Percentiles rank a stretch among this genome's conserved stretches.
Conservation (phyloP, 2,888 invertebrate genomes). For the Cryptus armator region DNA sequence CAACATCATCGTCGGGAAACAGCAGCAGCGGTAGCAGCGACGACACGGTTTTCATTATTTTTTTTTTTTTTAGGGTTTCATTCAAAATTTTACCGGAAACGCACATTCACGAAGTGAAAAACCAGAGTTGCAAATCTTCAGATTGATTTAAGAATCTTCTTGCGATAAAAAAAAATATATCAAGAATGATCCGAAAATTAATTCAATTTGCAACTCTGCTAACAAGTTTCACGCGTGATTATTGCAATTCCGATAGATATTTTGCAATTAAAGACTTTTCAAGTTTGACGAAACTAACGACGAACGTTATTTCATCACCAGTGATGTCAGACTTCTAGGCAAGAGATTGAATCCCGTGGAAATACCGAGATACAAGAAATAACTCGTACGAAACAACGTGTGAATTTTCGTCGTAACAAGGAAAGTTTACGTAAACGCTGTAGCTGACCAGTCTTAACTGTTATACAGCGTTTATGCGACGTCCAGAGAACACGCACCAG, state of each 20-base stretch:
- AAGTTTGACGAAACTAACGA: background rate
- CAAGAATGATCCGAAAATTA: background rate
- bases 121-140: background rate
- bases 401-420: background rate
- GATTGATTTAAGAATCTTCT: background rate
- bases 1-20: slow-evolving; percentile 51
- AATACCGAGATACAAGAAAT: background rate
- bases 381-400: slow-evolving; percentile 27
- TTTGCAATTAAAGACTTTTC: background rate
- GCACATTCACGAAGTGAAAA: background rate
- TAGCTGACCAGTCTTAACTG: background rate
- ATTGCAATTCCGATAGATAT: background rate
- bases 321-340: background rate
- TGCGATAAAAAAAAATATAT: background rate
- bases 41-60: slow-evolving; percentile 13
- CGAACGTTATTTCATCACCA: background rate
- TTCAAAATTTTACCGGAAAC: background rate
- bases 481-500: background rate
- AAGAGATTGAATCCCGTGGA: background rate
- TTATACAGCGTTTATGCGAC: background rate
- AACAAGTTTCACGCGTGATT: background rate
- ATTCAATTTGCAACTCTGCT: background rate
- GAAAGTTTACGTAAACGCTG: background rate
- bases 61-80: background rate
- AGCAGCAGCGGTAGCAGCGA: slow-evolving; percentile 67